These are phyloP conservation scores for Thunnus thynnus DNA, from an alignment of 2,113 vertebrate species.

Conservation along the genomic window DNA sequence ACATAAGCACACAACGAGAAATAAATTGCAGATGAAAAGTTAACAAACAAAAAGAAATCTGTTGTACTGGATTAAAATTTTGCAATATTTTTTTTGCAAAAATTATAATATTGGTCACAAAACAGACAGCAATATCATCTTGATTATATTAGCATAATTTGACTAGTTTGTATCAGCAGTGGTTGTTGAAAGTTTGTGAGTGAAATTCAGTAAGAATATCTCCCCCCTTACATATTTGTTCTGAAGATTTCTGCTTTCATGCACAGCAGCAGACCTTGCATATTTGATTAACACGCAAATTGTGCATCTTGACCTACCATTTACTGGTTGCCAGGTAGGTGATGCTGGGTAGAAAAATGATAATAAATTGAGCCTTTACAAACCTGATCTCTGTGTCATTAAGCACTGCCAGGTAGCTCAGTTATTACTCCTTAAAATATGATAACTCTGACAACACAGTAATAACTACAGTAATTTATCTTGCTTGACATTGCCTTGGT, in stretches of 20 bases:
- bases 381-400: conserved; percentile 47
- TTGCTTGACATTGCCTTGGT: conserved; percentile 41
- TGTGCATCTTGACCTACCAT: conserved; percentile 29
- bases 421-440: conserved; percentile 69
- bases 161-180: neutral
- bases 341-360: conserved; percentile 23
- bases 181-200: neutral
- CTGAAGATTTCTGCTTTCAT: conserved; percentile 9
- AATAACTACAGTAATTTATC: conserved; percentile 66
- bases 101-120: neutral
- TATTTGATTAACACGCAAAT: conserved; percentile 3
- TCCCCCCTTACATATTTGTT: neutral
- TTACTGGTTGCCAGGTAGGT: conserved; percentile 28
- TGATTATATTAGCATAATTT: neutral
- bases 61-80: conserved; percentile 8
- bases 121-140: neutral
- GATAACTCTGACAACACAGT: conserved; percentile 65
- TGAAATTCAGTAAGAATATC: neutral
- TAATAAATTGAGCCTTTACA: conserved; percentile 46
- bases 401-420: conserved; percentile 43
- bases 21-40: conserved; percentile 60
- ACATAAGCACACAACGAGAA: conserved; percentile 30
- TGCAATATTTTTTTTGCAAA: neutral
- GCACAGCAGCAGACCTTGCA: neutral
- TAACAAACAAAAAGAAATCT: conserved; percentile 55